Evolutionary conservation across 2,797 vertebrate genomes (phyloP).

Genomic region (Lagodon rhomboides): DNA sequence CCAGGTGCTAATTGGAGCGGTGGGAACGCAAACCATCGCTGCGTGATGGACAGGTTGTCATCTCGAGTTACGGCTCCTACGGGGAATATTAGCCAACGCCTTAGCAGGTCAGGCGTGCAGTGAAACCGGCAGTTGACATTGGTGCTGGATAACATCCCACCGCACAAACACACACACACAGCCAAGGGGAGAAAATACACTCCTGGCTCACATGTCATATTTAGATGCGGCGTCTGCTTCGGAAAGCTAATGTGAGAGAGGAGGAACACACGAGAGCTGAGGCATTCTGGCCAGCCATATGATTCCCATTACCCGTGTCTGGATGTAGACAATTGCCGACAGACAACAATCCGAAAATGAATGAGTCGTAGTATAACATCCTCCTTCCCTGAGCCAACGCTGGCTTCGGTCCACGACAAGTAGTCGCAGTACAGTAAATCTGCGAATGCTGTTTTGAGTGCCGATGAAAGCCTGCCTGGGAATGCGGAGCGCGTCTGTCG

Average conservation of each 20-base stretch:
- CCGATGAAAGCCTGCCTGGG: slow-evolving; percentile 53
- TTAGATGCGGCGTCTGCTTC: slow-evolving; percentile 52
- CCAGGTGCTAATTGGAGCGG: slow-evolving; percentile 81
- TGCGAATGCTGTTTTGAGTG: slow-evolving; percentile 46
- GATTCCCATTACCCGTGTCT: slow-evolving; percentile 61
- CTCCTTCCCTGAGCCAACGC: slow-evolving; percentile 17
- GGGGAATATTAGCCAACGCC: slow-evolving; percentile 71
- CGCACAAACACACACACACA: slow-evolving; percentile 31
- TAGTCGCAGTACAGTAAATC: slow-evolving; percentile 33
- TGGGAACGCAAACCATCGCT: slow-evolving; percentile 62
- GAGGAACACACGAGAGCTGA: slow-evolving; percentile 17
- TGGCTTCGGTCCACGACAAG: slow-evolving; percentile 48
- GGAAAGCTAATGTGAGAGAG: slow-evolving; percentile 30
- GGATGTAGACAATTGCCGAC: slow-evolving; percentile 55
- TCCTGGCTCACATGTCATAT: slow-evolving; percentile 50
- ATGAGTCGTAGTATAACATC: slow-evolving; percentile 45
- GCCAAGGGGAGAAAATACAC: slow-evolving; percentile 38
- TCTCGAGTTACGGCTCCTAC: slow-evolving; percentile 78
- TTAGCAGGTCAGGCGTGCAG: slow-evolving; percentile 66
- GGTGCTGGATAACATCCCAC: slow-evolving; percentile 61
- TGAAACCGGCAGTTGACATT: slow-evolving; percentile 57
- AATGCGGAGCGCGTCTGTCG: slow-evolving; percentile 75
- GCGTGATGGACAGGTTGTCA: slow-evolving; percentile 65
- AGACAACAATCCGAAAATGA: slow-evolving; percentile 56
- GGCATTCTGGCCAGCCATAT: slow-evolving; percentile 43